Percentiles rank a stretch among this genome's conserved stretches.
Evolutionary conservation across 2,797 vertebrate genomes (phyloP).

Genomic region (Chelonia mydas): DNA sequence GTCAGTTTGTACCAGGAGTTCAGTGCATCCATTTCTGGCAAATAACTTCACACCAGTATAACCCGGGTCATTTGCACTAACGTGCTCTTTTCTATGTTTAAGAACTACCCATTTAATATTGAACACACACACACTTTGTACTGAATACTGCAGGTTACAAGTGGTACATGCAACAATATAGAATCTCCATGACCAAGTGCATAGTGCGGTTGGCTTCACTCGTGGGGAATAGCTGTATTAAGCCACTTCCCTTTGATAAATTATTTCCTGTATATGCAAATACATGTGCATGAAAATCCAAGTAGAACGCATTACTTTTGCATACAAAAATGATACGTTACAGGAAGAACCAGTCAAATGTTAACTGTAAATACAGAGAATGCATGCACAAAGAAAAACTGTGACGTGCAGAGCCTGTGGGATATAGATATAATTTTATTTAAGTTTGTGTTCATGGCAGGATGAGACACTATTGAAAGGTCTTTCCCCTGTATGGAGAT

Average conservation of each 20-base stretch:
- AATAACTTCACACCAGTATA: constrained; percentile 3
- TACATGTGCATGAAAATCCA: constrained; percentile 16
- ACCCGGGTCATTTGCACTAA: background rate
- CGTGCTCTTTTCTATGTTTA: constrained; percentile 24
- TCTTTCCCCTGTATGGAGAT: constrained; percentile 61
- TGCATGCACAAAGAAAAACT: constrained; percentile 65
- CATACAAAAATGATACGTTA: constrained; percentile 11
- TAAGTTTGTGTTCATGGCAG: constrained; percentile 64
- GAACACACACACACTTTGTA: constrained; percentile 16
- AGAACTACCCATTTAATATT: constrained; percentile 2
- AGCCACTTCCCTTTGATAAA: background rate
- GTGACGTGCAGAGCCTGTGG: constrained; percentile 55
- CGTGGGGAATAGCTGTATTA: background rate
- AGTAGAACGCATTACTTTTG: background rate
- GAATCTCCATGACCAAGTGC: background rate
- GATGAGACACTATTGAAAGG: constrained; percentile 59
- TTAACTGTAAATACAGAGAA: constrained; percentile 27
- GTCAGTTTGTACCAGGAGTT: background rate
- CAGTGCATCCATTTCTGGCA: background rate
- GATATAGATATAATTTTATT: constrained; percentile 70
- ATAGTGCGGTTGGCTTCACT: background rate
- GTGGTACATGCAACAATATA: constrained; percentile 15
- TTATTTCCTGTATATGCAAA: background rate
- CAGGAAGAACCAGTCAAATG: constrained; percentile 6
- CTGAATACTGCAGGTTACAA: constrained; percentile 51